These are phyloP conservation scores for Trypoxylus dichotomus DNA, from an alignment of 1,140 invertebrate species.

Conservation along the genomic window DNA sequence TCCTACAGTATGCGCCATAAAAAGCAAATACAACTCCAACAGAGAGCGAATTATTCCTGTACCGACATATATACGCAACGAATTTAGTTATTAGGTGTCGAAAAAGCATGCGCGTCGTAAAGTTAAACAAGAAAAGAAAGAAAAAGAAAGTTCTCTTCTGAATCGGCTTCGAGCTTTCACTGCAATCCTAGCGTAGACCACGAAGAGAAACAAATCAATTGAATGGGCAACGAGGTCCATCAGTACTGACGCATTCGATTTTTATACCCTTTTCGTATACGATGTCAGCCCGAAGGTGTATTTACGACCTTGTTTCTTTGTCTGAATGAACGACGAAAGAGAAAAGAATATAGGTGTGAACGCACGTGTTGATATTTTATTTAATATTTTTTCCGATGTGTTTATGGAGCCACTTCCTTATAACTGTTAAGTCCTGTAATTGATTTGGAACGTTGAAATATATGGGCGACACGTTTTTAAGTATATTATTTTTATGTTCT, in stretches of 20 bases:
- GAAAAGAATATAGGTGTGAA: conserved; percentile 8
- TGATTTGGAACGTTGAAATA: conserved; percentile 10
- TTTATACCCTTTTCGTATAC: background rate
- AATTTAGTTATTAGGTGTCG: background rate
- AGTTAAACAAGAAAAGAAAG: background rate
- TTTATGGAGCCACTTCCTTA: conserved; percentile 20
- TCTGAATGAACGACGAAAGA: background rate
- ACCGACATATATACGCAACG: background rate
- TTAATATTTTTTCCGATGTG: conserved; percentile 15
- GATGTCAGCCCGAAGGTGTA: background rate
- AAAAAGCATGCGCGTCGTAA: background rate
- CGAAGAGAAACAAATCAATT: conserved; percentile 11
- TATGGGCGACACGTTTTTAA: conserved; percentile 4
- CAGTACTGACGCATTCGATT: conserved; percentile 8
- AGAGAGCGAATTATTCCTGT: background rate
- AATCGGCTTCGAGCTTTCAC: background rate
- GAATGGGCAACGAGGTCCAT: background rate
- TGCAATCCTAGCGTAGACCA: background rate
- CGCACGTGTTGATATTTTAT: conserved; percentile 19
- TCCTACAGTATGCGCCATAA: background rate
- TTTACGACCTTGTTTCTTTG: conserved; percentile 14
- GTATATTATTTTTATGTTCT: background rate
- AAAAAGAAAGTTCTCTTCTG: background rate
- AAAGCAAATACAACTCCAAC: background rate
- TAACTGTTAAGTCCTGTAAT: background rate